Conservation (phyloP, 1,140 invertebrate species). For the Dendroctonus valens region DNA sequence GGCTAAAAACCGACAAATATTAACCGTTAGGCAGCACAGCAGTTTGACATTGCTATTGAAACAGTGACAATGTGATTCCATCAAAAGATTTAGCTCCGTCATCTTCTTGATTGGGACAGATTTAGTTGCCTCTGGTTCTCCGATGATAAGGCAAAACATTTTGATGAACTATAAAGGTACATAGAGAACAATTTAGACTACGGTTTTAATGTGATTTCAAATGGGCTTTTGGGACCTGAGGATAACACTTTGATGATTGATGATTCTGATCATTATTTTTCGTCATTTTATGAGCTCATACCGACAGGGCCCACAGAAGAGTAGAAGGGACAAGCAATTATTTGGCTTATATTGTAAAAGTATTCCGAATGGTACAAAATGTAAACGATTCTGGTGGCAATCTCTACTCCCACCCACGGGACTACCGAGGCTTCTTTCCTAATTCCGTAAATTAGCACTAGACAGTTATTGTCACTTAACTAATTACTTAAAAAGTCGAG, state of each 20-base stretch:
- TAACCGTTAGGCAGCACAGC: constrained; percentile 33
- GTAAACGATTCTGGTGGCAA: no score
- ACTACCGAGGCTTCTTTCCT: background rate
- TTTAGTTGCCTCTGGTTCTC: constrained; percentile 39
- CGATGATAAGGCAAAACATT: constrained; percentile 35
- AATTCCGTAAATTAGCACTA: constrained; percentile 6
- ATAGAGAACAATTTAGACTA: constrained; percentile 8
- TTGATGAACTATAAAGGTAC: constrained; percentile 28
- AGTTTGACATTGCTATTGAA: constrained; percentile 35
- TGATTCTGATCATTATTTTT: no score
- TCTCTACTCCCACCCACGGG: no score
- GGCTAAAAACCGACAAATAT: constrained; percentile 17
- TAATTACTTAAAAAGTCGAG: constrained; percentile 19
- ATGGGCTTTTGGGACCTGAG: background rate
- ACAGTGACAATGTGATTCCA: constrained; percentile 40
- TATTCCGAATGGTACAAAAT: no score
- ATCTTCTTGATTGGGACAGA: constrained; percentile 42
- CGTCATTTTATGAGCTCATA: no score
- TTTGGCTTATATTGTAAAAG: no score
- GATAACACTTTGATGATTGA: no score
- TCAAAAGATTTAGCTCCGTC: constrained; percentile 40
- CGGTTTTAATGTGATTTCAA: constrained; percentile 11
- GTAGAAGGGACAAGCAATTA: no score
- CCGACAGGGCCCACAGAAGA: no score
- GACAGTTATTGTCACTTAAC: constrained; percentile 16